phyloP scores from a whole-genome alignment of 2,113 vertebrate genomes.

The Cygnus buccinator region DNA sequence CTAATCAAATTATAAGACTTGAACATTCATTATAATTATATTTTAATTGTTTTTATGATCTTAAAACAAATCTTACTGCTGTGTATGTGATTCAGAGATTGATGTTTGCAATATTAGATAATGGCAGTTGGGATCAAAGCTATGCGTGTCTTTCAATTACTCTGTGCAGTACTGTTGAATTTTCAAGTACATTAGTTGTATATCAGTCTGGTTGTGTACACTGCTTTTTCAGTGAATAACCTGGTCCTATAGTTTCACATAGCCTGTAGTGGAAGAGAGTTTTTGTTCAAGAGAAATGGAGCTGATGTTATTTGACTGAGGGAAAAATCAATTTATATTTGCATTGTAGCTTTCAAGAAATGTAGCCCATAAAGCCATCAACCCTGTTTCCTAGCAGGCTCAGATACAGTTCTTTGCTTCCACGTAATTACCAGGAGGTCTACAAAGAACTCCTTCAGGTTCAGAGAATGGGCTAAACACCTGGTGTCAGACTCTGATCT shows the following conservation, averaged over 20 bases:
- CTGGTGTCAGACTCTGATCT: not conserved
- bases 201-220: not conserved
- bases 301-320: not conserved
- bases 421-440: not conserved
- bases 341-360: not conserved
- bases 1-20: conserved; percentile 26
- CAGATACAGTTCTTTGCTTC: not conserved
- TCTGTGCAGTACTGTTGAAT: not conserved
- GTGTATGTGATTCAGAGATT: not conserved
- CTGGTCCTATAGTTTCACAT: not conserved
- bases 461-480: not conserved
- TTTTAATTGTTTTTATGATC: conserved; percentile 36
- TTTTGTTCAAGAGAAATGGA: not conserved
- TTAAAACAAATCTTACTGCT: not conserved
- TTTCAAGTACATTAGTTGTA: not conserved
- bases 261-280: not conserved
- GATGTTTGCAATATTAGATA: not conserved
- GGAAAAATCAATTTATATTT: not conserved
- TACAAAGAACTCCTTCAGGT: not conserved
- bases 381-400: not conserved
- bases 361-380: not conserved
- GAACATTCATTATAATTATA: conserved; percentile 20
- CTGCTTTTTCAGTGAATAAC: not conserved
- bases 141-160: not conserved
- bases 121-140: conserved; percentile 36